Percentiles rank a stretch among this genome's conserved stretches.
These are phyloP conservation scores for Malurus cyaneus DNA, from an alignment of 2,113 vertebrate species.

Conservation along the genomic window DNA sequence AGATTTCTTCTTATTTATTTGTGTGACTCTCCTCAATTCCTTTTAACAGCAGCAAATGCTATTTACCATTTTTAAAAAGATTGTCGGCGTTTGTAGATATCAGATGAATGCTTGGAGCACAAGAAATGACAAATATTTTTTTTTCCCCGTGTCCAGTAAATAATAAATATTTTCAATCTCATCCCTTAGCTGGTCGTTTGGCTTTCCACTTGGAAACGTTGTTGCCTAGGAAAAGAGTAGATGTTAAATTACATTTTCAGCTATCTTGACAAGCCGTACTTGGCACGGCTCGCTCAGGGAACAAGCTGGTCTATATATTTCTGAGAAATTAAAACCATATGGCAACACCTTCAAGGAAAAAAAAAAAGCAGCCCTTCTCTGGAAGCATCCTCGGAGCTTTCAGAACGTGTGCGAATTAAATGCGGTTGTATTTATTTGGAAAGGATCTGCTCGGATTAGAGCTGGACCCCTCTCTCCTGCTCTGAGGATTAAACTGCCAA, in stretches of 20 bases:
- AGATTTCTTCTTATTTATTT: constrained; percentile 26
- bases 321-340: constrained; percentile 79
- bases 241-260: constrained; percentile 71
- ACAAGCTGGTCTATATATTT: constrained; percentile 76
- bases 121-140: constrained; percentile 38
- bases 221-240: constrained; percentile 47
- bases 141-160: constrained; percentile 8
- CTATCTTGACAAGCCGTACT: constrained; percentile 70
- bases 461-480: constrained; percentile 32
- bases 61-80: background rate
- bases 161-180: constrained; percentile 41
- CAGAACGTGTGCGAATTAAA: constrained; percentile 69
- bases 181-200: constrained; percentile 48
- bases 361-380: constrained; percentile 45
- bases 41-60: background rate
- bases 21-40: background rate
- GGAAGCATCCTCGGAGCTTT: constrained; percentile 71
- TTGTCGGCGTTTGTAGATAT: background rate
- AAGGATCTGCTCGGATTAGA: constrained; percentile 32
- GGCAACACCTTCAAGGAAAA: constrained; percentile 71
- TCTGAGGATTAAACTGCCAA: background rate
- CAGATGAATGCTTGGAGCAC: background rate
- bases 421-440: constrained; percentile 62
- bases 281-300: constrained; percentile 61
- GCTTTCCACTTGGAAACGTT: constrained; percentile 52